phyloP scores from a whole-genome alignment of 2,797 vertebrate species.

The Paguma larvata region DNA sequence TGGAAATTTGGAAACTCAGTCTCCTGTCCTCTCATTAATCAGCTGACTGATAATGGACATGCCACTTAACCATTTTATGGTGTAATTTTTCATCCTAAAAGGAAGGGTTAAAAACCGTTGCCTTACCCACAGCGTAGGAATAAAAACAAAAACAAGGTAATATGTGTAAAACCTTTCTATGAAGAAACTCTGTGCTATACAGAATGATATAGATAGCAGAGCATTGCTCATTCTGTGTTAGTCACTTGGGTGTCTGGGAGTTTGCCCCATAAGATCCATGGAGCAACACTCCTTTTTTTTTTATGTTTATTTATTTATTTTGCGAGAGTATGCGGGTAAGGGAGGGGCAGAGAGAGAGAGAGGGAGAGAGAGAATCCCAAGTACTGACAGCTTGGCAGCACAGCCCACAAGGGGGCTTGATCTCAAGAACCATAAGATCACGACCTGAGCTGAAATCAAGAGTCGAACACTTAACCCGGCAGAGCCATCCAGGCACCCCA shows the following conservation, averaged over 20 bases:
- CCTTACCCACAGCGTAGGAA: neutral
- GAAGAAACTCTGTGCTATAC: neutral
- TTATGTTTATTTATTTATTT: no score
- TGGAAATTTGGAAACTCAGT: neutral
- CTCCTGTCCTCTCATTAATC: neutral
- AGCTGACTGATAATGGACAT: neutral
- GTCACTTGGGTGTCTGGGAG: neutral
- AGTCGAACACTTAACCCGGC: no score
- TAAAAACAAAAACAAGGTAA: neutral
- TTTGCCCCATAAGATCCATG: neutral
- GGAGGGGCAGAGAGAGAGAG: no score
- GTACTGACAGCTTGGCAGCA: no score
- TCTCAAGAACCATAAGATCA: no score
- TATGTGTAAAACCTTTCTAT: neutral
- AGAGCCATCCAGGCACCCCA: no score
- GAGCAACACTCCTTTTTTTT: no score
- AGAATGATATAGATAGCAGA: neutral
- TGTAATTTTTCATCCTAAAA: slow-evolving; percentile 38
- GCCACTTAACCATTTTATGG: neutral
- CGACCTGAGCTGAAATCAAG: no score
- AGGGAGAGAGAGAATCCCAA: no score
- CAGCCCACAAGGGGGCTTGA: no score
- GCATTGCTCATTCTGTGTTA: rapidly evolving
- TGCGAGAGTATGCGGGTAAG: no score
- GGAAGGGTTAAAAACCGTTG: neutral